Evolutionary conservation across 2,797 vertebrate genomes (phyloP).

Genomic region (Sarcophilus harrisii): DNA sequence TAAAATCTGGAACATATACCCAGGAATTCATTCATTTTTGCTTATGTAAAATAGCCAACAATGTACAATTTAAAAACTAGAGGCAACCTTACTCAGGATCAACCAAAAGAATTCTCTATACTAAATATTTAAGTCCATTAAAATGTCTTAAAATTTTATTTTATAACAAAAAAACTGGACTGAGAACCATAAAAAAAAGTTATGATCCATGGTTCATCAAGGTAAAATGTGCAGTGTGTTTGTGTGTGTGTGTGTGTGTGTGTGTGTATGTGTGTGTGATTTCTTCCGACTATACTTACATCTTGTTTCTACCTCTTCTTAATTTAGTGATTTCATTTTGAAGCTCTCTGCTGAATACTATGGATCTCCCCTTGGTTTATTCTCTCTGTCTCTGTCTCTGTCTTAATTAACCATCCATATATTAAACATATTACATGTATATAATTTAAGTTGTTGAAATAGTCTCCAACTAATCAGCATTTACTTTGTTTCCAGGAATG

Average conservation of each 20-base stretch:
- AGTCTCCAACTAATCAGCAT: no score
- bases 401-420: no score
- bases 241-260: no score
- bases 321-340: neutral
- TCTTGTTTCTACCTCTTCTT: neutral
- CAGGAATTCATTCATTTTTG: neutral
- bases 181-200: neutral
- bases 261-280: no score
- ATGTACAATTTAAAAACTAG: no score
- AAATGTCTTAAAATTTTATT: neutral
- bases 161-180: neutral
- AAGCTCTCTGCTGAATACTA: neutral
- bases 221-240: neutral
- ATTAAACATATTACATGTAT: no score
- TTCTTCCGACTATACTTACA: neutral
- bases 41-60: neutral
- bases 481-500: no score
- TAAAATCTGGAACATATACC: neutral
- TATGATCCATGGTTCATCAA: neutral
- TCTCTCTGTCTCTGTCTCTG: no score
- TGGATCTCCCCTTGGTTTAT: neutral
- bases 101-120: neutral
- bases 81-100: neutral
- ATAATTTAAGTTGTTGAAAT: no score
- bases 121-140: neutral